Evolutionary conservation across 2,113 vertebrate species (phyloP).

Genomic region (Lamprotornis superbus): DNA sequence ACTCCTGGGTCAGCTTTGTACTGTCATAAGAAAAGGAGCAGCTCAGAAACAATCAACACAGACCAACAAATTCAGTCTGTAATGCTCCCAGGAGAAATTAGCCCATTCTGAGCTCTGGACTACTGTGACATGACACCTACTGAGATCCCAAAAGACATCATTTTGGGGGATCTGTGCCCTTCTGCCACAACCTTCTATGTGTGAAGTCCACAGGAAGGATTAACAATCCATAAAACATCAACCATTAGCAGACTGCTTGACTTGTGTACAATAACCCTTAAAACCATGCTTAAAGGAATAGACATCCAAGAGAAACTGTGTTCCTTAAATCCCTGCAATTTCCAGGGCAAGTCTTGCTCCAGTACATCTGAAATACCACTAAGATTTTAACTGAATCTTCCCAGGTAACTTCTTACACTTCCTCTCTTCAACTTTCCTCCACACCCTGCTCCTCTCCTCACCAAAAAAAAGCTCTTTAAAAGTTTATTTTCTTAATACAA

Average conservation of each 20-base stretch:
- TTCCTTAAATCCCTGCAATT: not conserved
- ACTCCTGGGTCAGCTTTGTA: not conserved
- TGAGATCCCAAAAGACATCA: not conserved
- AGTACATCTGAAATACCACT: not conserved
- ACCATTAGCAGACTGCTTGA: not conserved
- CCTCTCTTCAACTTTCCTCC: not conserved
- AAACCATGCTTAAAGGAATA: not conserved
- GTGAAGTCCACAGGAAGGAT: not conserved
- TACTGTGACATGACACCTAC: not conserved
- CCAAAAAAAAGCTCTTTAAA: not conserved
- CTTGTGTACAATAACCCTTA: not conserved
- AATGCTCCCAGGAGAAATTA: not conserved
- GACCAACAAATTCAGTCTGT: not conserved
- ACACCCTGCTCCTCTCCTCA: fast-evolving
- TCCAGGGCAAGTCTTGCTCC: not conserved
- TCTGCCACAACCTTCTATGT: not conserved
- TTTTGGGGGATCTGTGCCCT: not conserved
- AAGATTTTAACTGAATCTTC: not conserved
- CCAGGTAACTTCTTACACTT: not conserved
- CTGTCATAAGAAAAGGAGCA: not conserved
- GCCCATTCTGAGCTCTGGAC: not conserved
- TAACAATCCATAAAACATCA: not conserved
- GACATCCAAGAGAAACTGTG: not conserved
- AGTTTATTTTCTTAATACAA: not conserved
- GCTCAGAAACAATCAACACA: not conserved